Evolutionary conservation across 2,113 vertebrate species (phyloP).

Genomic region (Nothobranchius kuhntae): DNA sequence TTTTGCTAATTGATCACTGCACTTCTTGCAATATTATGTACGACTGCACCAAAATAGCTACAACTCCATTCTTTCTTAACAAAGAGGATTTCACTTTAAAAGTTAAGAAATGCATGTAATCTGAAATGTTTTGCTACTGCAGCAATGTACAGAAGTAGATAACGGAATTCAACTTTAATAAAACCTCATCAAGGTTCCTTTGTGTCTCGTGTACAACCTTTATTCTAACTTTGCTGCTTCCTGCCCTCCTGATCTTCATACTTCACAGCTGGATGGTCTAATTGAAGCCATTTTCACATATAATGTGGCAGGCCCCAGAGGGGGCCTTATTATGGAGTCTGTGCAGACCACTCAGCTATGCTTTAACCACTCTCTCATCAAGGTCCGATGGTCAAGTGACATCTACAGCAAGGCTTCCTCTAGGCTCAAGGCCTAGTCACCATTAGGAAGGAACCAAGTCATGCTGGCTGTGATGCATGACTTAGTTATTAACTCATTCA

Average conservation of each 20-base stretch:
- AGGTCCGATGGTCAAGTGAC: conserved; percentile 35
- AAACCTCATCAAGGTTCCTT: conserved; percentile 40
- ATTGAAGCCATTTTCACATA: conserved; percentile 76
- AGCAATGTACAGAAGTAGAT: background rate
- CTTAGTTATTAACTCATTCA: too few species aligned
- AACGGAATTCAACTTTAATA: conserved; percentile 41
- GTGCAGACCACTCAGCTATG: conserved; percentile 30
- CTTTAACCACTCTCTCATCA: conserved; percentile 7
- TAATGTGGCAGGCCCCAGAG: conserved; percentile 57
- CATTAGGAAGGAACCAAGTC: conserved; percentile 29
- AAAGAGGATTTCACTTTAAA: too few species aligned
- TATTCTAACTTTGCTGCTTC: conserved; percentile 51
- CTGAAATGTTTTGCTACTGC: too few species aligned
- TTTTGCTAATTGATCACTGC: too few species aligned
- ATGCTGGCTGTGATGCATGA: conserved; percentile 17
- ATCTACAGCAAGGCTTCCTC: conserved; percentile 40
- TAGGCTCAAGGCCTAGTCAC: conserved; percentile 50
- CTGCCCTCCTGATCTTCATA: conserved; percentile 24
- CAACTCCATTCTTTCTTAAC: too few species aligned
- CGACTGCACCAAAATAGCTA: too few species aligned
- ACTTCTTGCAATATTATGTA: too few species aligned
- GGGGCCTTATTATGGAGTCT: conserved; percentile 67
- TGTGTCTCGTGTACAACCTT: conserved; percentile 38
- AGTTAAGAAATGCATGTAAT: too few species aligned
- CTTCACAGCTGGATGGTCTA: conserved; percentile 63